Base-by-base conservation (phyloP, 2,797 vertebrate species). In the Sciurus vulgaris region DNA sequence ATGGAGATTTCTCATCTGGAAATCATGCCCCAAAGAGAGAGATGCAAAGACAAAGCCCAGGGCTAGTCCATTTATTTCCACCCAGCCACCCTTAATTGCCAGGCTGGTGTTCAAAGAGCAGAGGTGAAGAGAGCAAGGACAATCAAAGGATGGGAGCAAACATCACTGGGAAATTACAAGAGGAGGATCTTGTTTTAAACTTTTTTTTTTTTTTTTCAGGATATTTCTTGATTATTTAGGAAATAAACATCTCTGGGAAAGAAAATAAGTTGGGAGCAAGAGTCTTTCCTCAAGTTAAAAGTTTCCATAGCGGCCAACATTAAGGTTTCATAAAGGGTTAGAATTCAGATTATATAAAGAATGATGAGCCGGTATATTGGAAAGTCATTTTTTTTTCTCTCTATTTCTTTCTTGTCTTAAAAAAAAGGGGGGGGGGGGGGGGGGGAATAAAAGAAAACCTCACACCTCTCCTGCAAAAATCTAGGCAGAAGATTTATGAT, bases 301-400 rank as follows among this genome's bases (percentile, higher is more conserved):
- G 12, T 87, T 93, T 93, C 73, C 41, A 26, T 63, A 56, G 28
- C 7, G 33, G 86, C 15, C 63, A 78, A 41, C 56, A 84, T 86
- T 33, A 72, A 90, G 38, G 77, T 93, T 90, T 51, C 14, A 26
- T 44, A 77, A 77, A 94, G 70, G 72, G 28, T 51, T 59, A 54
- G 61, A 83, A 92, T 90, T 88, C 69, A 70, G 33, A 76, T 86
- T 91, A 67, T 77, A 93, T 7, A 56, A 56, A 56, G 54, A 85
- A 69, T 49, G 41, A 35, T 5, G 22, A 65, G 22, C 51, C 49
- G 18, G 67, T 65, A 28, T 63, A 67, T 2, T 41, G 15, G 44
- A 70, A 47, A 78, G 49, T 28, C 67, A 2, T 41, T 69, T 49
- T 73, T 85, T 38, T 20, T 38, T 38, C 38, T 18, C 0, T 18